Percentiles rank a stretch among this genome's conserved stretches.
phyloP scores from a whole-genome alignment of 2,797 vertebrate species.

The Lepidocolaptes lacrymiger region DNA sequence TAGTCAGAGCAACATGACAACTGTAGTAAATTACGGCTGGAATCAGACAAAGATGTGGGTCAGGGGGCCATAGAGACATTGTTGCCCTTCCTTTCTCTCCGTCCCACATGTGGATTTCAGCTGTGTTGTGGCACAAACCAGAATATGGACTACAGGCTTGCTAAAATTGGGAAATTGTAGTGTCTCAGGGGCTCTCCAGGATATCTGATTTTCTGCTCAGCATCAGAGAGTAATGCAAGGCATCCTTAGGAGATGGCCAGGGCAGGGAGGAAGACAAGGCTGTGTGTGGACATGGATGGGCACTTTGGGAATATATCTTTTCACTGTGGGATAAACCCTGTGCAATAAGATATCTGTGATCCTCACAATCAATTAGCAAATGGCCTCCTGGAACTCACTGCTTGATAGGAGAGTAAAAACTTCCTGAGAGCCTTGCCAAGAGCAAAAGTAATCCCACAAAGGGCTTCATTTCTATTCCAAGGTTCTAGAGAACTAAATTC shows the following conservation, averaged over 20 bases:
- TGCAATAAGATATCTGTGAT: rapidly evolving
- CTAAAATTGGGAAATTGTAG: background rate
- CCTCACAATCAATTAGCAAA: background rate
- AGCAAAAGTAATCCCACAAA: background rate
- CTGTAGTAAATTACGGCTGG: background rate
- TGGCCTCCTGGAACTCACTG: background rate
- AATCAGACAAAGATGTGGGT: background rate
- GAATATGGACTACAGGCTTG: background rate
- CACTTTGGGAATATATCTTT: background rate
- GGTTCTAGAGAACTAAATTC: background rate
- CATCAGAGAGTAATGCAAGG: background rate
- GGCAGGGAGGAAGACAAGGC: background rate
- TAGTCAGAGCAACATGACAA: background rate
- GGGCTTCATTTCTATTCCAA: background rate
- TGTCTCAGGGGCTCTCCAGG: background rate
- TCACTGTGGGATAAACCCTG: rapidly evolving
- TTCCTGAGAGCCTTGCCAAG: background rate
- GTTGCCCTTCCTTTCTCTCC: background rate
- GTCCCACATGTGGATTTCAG: background rate
- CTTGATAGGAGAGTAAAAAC: background rate
- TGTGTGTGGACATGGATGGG: background rate
- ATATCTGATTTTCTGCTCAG: background rate
- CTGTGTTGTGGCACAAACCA: background rate
- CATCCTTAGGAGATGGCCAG: rapidly evolving
- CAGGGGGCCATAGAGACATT: background rate